Evolutionary conservation across 2,888 invertebrate species (phyloP), one percentile per base, ranked within the genome.

Genomic region (Carpatolechia fugitivella): DNA sequence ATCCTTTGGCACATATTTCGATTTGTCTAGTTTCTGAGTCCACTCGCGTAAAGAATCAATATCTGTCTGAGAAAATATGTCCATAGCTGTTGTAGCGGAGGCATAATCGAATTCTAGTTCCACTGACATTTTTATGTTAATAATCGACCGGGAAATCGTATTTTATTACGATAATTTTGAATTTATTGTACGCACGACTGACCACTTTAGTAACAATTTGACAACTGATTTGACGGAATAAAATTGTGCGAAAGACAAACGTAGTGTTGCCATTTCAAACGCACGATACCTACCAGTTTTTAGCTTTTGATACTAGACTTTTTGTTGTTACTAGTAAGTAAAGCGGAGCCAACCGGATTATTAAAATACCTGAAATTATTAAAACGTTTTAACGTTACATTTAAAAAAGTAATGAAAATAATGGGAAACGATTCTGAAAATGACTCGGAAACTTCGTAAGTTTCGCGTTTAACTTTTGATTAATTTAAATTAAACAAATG

Each of bases 1-100:
- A 73, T 91, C 90, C 66, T 86, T 85, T 16, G 92, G 91, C 60
- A 91, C 83, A 69, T 76, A 85, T 81, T 90, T 90, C 33, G 82
- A 74, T 75, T 79, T 83, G 62, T 91, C 91, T 65, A 90, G 78
- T 60, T 75, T 81, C 60, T 80, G 76, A n/a, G 85, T 80, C 91
- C 91, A 91, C 55, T 78, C 70, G 54, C 77, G 78, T 48, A 92
- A 74, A 61, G 76, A 68, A 56, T 88, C 76, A 24, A 92, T 87
- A 66, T 91, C 88, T 8, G 80, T 74, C 64, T 86, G 88, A 3
- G 91, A 91, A 74, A 91, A 87, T 58, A 75, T 84, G 52, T 90
- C 91, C 80, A 91, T 85, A 24, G 82, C 73, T 18, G 78, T 76
- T 46, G 85, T 81, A 29, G 85, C 78, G 49, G 78, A 78, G 30